phyloP scores from a whole-genome alignment of 1,140 invertebrate genomes.

The Brachionus rotundiformis region DNA sequence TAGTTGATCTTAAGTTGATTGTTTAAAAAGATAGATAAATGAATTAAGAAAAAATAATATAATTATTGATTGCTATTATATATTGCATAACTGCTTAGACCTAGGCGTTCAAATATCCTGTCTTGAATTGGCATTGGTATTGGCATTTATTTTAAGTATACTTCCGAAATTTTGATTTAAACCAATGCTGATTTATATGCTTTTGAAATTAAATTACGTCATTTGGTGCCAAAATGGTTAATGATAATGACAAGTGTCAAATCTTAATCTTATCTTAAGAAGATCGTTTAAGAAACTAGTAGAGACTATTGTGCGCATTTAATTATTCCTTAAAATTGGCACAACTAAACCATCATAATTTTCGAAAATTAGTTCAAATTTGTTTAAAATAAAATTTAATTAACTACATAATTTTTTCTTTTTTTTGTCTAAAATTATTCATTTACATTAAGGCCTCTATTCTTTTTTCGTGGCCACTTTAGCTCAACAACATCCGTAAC shows the following conservation, averaged over 20 bases:
- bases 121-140: background rate
- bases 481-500: background rate
- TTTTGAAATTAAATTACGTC: slow-evolving; percentile 10
- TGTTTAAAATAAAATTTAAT: slow-evolving; percentile 24
- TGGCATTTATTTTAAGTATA: background rate
- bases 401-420: slow-evolving; percentile 19
- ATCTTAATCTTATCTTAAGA: too few relatives aligned
- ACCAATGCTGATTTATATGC: background rate
- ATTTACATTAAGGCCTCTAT: background rate
- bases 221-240: background rate
- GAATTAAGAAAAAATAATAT: background rate
- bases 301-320: background rate
- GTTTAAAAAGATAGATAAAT: too few relatives aligned
- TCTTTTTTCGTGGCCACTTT: background rate
- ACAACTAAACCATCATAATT: background rate
- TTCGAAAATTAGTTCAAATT: slow-evolving; percentile 21
- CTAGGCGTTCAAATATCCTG: slow-evolving; percentile 23
- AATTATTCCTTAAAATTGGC: slow-evolving; percentile 8
- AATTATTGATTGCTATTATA: too few relatives aligned
- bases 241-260: background rate
- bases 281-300: too few relatives aligned
- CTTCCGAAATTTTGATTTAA: background rate
- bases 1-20: too few relatives aligned
- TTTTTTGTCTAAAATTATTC: background rate
- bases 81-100: background rate